These are phyloP conservation scores for Leptonema lineaticorne DNA, from an alignment of 1,140 invertebrate genomes.

Conservation along the genomic window DNA sequence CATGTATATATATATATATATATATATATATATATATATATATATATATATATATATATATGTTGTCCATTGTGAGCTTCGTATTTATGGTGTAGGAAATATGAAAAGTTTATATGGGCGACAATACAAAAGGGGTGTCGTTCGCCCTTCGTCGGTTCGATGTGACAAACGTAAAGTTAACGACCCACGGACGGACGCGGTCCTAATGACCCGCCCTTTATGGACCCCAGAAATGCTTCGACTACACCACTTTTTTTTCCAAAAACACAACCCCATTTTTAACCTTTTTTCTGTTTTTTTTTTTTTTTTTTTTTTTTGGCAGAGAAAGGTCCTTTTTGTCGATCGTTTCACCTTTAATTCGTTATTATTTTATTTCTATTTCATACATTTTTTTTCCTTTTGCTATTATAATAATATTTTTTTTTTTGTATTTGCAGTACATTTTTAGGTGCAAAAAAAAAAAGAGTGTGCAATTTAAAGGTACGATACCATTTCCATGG, in stretches of 20 bases:
- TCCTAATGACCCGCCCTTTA: background rate
- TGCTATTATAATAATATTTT: no score
- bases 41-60: background rate
- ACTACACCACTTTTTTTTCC: background rate
- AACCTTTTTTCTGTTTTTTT: no score
- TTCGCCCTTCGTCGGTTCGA: background rate
- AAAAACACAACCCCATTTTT: no score
- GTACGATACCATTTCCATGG: no score
- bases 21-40: background rate
- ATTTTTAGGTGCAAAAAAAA: no score
- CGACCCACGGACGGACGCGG: background rate
- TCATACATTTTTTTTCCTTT: no score
- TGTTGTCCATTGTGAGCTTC: no score
- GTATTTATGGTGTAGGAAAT: no score
- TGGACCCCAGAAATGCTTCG: background rate
- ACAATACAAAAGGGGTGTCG: background rate
- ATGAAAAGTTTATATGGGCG: background rate
- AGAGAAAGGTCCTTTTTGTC: background rate
- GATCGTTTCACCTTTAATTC: no score
- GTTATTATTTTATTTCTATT: no score
- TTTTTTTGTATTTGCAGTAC: no score
- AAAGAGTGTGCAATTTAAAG: no score
- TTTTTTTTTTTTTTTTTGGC: background rate
- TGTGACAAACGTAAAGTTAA: conserved; percentile 2
- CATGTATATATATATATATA: background rate